phyloP scores from a whole-genome alignment of 92 coral and sea anemone species.

The Paragorgia papillata region DNA sequence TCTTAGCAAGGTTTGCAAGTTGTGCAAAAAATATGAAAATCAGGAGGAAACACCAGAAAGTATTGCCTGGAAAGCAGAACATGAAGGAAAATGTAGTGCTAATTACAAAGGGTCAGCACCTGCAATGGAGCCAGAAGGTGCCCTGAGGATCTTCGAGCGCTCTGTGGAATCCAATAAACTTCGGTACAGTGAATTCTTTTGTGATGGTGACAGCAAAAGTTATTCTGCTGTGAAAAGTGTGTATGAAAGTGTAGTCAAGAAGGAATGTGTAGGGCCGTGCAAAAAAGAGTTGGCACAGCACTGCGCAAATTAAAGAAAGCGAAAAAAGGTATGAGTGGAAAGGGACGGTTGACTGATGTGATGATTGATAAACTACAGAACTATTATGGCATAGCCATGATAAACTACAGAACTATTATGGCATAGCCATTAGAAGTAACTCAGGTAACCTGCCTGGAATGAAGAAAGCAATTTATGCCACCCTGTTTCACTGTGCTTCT shows the following conservation, averaged over 20 bases:
- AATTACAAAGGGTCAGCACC: slow-evolving; percentile 48
- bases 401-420: slow-evolving; percentile 49
- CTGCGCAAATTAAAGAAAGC: slow-evolving; percentile 42
- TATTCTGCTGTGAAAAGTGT: slow-evolving; percentile 4
- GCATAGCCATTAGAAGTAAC: slow-evolving; percentile 42
- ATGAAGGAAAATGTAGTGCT: neutral
- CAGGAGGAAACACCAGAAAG: slow-evolving; percentile 51
- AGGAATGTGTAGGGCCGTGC: slow-evolving; percentile 48
- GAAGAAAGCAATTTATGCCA: slow-evolving; percentile 40
- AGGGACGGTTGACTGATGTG: slow-evolving; percentile 34
- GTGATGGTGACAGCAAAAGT: slow-evolving; percentile 65
- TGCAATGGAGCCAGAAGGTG: slow-evolving; percentile 57
- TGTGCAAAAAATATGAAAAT: slow-evolving; percentile 14
- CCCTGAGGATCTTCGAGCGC: slow-evolving; percentile 35
- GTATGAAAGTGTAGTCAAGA: slow-evolving; percentile 32
- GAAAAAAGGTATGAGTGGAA: slow-evolving; percentile 37
- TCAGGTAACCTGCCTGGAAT: slow-evolving; percentile 27
- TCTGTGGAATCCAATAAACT: slow-evolving; percentile 36
- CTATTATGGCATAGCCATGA: slow-evolving; percentile 42
- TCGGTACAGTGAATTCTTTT: slow-evolving; percentile 38
- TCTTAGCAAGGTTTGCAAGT: slow-evolving; percentile 49
- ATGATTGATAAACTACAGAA: slow-evolving; percentile 43
- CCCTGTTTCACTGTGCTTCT: slow-evolving; percentile 42
- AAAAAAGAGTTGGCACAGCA: slow-evolving; percentile 46
- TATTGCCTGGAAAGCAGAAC: slow-evolving; percentile 20